Base-by-base conservation (phyloP, 2,113 vertebrate species). In the Sylvietta virens region DNA sequence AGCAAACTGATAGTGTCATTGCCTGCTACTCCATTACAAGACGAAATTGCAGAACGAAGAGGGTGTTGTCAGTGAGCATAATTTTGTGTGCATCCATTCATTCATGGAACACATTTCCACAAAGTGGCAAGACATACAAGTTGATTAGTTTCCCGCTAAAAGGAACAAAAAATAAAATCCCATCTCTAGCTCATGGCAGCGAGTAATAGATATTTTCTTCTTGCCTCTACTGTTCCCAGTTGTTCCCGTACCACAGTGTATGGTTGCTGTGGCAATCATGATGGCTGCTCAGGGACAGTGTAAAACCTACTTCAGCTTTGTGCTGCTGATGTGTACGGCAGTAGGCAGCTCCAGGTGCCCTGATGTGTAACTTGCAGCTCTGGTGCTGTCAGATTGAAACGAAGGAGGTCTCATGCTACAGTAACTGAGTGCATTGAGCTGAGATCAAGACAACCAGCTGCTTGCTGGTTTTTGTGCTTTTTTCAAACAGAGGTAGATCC, bases 81-180 rank as follows among this genome's bases (percentile, higher is more conserved):
- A 16, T 13, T 48, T 80, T 78, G 5, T 42, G 18, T 40, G 19
- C n/a, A 31, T 66, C 37, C 30, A 40, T 77, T 64, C 80, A 80
- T 92, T 81, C 74, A 58, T 39, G 40, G 35, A 88, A 73, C 23
- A 85, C 28, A 31, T 47, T 58, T 81, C 61, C 56, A 17, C 50
- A 27, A 58, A 65, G 81, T 94, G 39, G 17, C 27, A 58, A 86
- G 27, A 76, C 40, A 71, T 54, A 62, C 13, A 39, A 81, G 89
- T 92, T 86, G 66, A 58, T 81, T 81, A 16, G 26, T 87, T 77
- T 92, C 48, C 72, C 26, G 6, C 66, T 88, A 62, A 57, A 76
- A 85, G 53, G 74, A 48, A 91, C 96, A 93, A 96, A 76, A 44
- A 79, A 23, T 48, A 73, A 95, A 94, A 94, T 56, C 17, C 18